Conservation (phyloP, 2,797 vertebrate genomes). For the Poeciliopsis turneri region DNA sequence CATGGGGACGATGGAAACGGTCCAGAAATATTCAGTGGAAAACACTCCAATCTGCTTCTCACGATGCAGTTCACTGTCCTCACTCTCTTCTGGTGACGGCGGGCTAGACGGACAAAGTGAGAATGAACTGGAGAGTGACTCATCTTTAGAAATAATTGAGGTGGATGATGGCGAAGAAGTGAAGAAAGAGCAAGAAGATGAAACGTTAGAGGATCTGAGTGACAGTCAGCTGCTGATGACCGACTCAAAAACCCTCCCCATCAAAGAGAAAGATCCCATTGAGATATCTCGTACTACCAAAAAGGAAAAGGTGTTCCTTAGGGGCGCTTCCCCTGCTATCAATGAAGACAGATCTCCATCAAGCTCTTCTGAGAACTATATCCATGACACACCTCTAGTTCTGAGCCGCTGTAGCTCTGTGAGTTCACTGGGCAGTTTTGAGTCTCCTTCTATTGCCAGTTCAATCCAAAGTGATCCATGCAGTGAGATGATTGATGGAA, state of each 20-base stretch:
- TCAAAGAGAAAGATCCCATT: slow-evolving; percentile 82
- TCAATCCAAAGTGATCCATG: slow-evolving; percentile 98
- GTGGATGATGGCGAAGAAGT: slow-evolving; percentile 84
- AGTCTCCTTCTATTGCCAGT: slow-evolving; percentile 95
- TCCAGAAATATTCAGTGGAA: slow-evolving; percentile 91
- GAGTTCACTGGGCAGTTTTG: slow-evolving; percentile 96
- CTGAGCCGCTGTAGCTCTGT: slow-evolving; percentile 98
- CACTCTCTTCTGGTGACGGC: slow-evolving; percentile 91
- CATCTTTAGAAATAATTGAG: slow-evolving; percentile 94
- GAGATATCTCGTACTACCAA: slow-evolving; percentile 84
- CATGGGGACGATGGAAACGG: slow-evolving; percentile 82
- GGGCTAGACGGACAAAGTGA: slow-evolving; percentile 90
- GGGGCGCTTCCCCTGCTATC: slow-evolving; percentile 79
- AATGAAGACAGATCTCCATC: slow-evolving; percentile 92
- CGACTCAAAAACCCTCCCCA: slow-evolving; percentile 74
- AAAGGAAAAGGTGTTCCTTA: slow-evolving; percentile 84
- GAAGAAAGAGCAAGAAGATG: slow-evolving; percentile 75
- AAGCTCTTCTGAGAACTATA: slow-evolving; percentile 96
- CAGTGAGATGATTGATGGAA: slow-evolving; percentile 97
- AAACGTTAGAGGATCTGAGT: slow-evolving; percentile 83
- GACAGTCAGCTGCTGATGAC: slow-evolving; percentile 84
- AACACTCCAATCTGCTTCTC: slow-evolving; percentile 95
- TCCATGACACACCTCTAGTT: slow-evolving; percentile 96
- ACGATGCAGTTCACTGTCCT: slow-evolving; percentile 95
- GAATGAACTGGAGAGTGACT: slow-evolving; percentile 92